phyloP scores from a whole-genome alignment of 2,113 vertebrate species.

The Neotoma lepida region DNA sequence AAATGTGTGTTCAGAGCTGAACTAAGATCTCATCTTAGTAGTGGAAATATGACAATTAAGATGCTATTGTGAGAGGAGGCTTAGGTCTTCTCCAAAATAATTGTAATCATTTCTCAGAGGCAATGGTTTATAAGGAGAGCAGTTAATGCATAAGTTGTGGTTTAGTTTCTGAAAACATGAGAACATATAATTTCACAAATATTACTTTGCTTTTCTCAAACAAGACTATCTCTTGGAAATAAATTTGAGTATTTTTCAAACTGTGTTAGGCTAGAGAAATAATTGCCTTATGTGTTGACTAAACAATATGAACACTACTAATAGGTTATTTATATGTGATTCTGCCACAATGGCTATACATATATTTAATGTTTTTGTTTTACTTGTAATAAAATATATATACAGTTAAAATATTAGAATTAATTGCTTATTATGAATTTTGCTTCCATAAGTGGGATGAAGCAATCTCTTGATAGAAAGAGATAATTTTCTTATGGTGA shows the following conservation, averaged over 20 bases:
- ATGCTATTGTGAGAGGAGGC: neutral
- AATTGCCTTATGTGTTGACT: neutral
- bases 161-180: conserved; percentile 30
- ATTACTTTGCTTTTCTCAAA: neutral
- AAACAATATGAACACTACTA: neutral
- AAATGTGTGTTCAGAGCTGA: conserved; percentile 5
- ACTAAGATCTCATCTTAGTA: neutral
- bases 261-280: neutral
- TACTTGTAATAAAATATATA: neutral
- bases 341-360: neutral
- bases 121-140: neutral
- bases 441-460: conserved; percentile 17
- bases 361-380: conserved; percentile 31
- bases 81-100: neutral
- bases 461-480: conserved; percentile 33
- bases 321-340: neutral
- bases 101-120: conserved; percentile 16
- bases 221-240: conserved; percentile 7
- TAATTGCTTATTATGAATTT: conserved; percentile 19
- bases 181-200: conserved; percentile 49
- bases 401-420: conserved; percentile 52
- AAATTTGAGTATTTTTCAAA: conserved; percentile 1
- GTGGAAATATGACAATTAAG: neutral
- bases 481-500: neutral
- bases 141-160: neutral